A percentile compares a stretch with the other conserved stretches of the same genome.
phyloP scores from a whole-genome alignment of 2,113 vertebrate species.

The Chloroceryle aenea region DNA sequence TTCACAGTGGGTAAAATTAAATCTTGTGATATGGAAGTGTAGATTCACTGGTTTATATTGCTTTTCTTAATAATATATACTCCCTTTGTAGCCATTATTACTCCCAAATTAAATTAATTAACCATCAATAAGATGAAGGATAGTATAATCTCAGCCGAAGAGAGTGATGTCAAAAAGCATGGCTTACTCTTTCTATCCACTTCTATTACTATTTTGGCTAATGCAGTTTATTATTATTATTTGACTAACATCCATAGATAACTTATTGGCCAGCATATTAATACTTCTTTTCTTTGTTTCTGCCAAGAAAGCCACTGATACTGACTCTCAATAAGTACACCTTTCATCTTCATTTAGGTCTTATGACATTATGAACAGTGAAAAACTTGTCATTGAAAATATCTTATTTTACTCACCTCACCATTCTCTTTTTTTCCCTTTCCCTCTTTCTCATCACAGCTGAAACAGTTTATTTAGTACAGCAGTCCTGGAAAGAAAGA shows the following conservation, averaged over 20 bases:
- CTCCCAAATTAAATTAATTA: neutral
- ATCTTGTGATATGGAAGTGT: neutral
- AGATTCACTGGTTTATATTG: neutral
- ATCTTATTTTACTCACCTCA: neutral
- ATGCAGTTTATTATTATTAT: neutral
- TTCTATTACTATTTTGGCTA: neutral
- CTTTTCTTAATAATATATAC: neutral
- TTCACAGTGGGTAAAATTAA: neutral
- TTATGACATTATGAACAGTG: neutral
- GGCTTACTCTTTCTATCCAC: neutral
- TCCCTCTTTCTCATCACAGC: neutral
- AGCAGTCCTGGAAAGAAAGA: neutral
- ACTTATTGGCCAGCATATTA: neutral
- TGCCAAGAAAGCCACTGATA: neutral
- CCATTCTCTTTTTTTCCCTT: neutral
- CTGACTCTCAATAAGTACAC: neutral
- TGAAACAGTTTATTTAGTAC: neutral
- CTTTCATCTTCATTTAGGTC: neutral
- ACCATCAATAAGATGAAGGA: neutral
- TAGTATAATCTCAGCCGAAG: neutral
- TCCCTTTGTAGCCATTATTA: neutral
- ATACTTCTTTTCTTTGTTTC: neutral
- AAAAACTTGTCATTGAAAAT: neutral
- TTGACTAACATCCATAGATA: neutral
- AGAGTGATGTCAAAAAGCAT: neutral